Percentiles rank a stretch among this genome's conserved stretches.
phyloP scores from a whole-genome alignment of 2,888 invertebrate species.

The Phyto melanocephala region DNA sequence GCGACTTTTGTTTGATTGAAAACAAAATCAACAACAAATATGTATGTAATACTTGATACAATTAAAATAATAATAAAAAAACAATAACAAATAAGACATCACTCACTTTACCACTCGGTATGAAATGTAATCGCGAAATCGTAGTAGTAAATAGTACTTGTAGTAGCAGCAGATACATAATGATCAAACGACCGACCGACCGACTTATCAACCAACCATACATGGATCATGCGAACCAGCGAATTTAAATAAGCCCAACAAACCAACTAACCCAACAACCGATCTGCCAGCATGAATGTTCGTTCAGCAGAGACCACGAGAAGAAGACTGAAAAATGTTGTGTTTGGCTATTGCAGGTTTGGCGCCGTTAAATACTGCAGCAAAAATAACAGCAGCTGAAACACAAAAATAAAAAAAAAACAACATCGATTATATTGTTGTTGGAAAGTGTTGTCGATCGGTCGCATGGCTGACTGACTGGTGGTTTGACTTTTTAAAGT shows the following conservation, averaged over 20 bases:
- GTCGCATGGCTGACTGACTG: slow-evolving; percentile 26
- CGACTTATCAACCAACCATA: slow-evolving; percentile 32
- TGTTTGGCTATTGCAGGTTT: slow-evolving; percentile 41
- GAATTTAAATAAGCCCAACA: slow-evolving; percentile 35
- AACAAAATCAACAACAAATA: slow-evolving; percentile 25
- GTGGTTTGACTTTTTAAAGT: slow-evolving; percentile 23
- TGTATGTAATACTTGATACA: slow-evolving; percentile 7
- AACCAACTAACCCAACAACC: slow-evolving; percentile 54
- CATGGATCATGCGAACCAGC: slow-evolving; percentile 11
- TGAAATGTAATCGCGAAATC: slow-evolving; percentile 16
- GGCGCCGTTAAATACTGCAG: slow-evolving; percentile 46
- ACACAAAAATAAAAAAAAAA: not conserved
- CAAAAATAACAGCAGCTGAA: not conserved
- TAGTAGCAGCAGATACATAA: slow-evolving; percentile 21
- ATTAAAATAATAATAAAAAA: slow-evolving; percentile 5
- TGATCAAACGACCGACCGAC: slow-evolving; percentile 31
- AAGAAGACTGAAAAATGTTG: slow-evolving; percentile 33
- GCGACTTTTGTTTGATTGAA: slow-evolving; percentile 12
- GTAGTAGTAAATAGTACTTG: not conserved
- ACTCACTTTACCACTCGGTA: not conserved
- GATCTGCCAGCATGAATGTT: slow-evolving; percentile 24
- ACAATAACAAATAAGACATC: slow-evolving; percentile 27
- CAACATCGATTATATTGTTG: slow-evolving; percentile 11
- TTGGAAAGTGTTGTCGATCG: slow-evolving; percentile 19
- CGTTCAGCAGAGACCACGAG: slow-evolving; percentile 18